phyloP scores from a whole-genome alignment of 2,113 vertebrate genomes.

The Syngnathus scovelli region DNA sequence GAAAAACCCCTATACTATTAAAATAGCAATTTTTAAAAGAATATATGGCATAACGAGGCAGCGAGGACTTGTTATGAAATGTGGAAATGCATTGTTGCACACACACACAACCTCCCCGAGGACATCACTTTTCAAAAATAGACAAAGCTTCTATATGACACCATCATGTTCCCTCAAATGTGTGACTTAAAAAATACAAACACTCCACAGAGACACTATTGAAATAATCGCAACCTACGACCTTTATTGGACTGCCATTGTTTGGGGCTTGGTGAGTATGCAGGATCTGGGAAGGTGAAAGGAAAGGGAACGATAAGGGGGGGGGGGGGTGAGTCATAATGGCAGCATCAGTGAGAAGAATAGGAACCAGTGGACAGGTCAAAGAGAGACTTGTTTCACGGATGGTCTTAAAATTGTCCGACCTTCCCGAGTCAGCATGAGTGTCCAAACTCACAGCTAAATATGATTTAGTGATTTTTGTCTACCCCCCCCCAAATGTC shows the following conservation, averaged over 20 bases:
- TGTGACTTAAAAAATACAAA: conserved; percentile 16
- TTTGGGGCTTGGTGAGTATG: conserved; percentile 37
- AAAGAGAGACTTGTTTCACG: background rate
- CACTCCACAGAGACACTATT: conserved; percentile 22
- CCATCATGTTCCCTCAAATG: background rate
- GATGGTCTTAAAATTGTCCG: background rate
- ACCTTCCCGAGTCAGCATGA: background rate
- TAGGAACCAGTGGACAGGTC: conserved; percentile 33
- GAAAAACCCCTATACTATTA: conserved; percentile 1
- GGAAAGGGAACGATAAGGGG: conserved; percentile 5
- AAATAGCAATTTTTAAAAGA: background rate
- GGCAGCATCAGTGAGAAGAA: conserved; percentile 39
- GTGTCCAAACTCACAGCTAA: background rate
- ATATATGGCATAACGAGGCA: background rate
- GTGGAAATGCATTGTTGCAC: background rate
- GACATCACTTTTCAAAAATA: background rate
- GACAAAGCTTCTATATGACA: background rate
- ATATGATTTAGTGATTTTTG: background rate
- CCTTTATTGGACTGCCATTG: conserved; percentile 69
- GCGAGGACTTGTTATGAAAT: background rate
- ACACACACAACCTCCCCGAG: background rate
- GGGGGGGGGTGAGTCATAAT: conserved; percentile 11
- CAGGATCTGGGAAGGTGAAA: conserved; percentile 47
- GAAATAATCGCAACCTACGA: conserved; percentile 60
- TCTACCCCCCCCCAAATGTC: background rate